Evolutionary conservation across 2,113 vertebrate species (phyloP).

Genomic region (Mustela nigripes): DNA sequence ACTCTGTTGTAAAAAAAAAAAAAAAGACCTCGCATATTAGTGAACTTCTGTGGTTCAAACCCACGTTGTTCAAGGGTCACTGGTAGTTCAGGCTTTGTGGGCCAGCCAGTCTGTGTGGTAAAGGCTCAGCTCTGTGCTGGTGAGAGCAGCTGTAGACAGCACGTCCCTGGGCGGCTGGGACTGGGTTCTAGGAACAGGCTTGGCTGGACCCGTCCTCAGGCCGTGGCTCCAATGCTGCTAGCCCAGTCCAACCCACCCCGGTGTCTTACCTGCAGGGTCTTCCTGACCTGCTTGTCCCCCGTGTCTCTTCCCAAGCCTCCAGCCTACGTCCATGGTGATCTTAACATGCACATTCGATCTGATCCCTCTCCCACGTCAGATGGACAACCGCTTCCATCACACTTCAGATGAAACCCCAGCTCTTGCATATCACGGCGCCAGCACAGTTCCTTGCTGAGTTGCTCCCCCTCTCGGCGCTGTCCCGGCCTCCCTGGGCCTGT

Average conservation of each 20-base stretch:
- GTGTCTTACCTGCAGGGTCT: neutral
- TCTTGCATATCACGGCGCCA: rapidly evolving
- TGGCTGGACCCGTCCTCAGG: neutral
- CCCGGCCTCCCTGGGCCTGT: neutral
- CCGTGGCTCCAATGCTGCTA: neutral
- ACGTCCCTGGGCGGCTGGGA: rapidly evolving
- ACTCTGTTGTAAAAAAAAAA: neutral
- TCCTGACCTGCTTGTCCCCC: neutral
- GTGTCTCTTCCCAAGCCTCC: neutral
- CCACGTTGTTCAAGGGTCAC: neutral
- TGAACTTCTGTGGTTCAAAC: neutral
- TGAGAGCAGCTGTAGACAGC: neutral
- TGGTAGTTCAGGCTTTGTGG: neutral
- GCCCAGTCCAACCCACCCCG: rapidly evolving
- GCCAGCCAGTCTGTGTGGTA: rapidly evolving
- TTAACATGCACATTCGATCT: neutral
- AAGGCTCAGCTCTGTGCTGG: neutral
- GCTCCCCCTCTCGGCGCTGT: neutral
- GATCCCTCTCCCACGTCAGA: neutral
- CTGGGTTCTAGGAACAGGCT: neutral
- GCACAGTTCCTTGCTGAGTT: neutral
- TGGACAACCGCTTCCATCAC: neutral
- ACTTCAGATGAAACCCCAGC: neutral
- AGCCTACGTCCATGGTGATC: neutral
- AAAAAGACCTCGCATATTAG: neutral